Evolutionary conservation across 2,113 vertebrate species (phyloP), one percentile per base, ranked within the genome.

Genomic region (Stegastes partitus): DNA sequence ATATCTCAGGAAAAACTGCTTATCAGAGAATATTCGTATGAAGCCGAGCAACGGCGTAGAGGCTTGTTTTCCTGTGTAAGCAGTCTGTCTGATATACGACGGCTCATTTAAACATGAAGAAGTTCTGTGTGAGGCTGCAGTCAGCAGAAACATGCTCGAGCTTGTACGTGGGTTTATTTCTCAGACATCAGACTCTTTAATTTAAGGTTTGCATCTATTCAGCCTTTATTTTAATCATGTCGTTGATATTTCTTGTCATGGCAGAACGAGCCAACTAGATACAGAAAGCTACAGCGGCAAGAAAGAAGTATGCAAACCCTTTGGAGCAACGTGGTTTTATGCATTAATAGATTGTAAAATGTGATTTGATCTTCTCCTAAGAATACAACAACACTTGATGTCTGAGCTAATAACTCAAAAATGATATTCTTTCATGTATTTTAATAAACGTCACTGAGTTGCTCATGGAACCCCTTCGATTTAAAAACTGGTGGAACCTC

Each of bases 31-130:
- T 56, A 70, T 66, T 66, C 21, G 49, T 9, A 55, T 39, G 11
- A 69, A 56, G 28, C 54, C 21, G 8, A 47, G 63, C 0, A 22
- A 49, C 22, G 12, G n/a, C 3, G 19, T 39, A 11, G 23, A 11
- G 55, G 45, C 47, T 21, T 9, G 61, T 80, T 50, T 56, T 19
- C 50, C 44, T 9, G 14, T 56, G 71, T 66, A n/a, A 19, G 28
- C 81, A 68, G 37, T 69, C 4, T 64, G 23, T 78, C 44, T 78
- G 45, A 63, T 57, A 44, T 51, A 77, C 26, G 51, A 15, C 18
- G 1, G 5, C 34, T 53, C 49, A 66, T 49, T 64, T 12, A 47
- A 12, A 70, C 25, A 26, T 19, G 51, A 42, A 42, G 6, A 42
- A 12, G 16, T 2, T 57, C 1, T 26, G 45, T 34, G 25, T 39